Conservation (phyloP, 2,888 invertebrate genomes). For the Xylophagus ater region DNA sequence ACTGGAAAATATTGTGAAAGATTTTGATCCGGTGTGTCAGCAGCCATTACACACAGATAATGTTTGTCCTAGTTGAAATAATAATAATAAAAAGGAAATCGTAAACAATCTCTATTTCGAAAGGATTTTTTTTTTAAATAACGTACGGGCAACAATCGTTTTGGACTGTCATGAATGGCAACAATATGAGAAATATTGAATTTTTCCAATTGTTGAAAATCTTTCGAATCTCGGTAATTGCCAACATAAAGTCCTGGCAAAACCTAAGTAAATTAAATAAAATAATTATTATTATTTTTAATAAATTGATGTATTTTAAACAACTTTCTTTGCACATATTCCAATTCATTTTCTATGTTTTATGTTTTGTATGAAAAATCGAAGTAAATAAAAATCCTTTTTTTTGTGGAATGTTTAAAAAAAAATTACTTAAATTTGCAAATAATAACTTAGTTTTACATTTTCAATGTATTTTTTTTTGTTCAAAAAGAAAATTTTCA, state of each 20-base stretch:
- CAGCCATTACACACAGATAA: constrained; percentile 89
- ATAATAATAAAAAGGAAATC: neutral
- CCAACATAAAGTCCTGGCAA: constrained; percentile 91
- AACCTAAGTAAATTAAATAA: constrained; percentile 47
- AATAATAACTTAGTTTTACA: too few relatives aligned
- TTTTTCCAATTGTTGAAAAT: constrained; percentile 74
- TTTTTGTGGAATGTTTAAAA: neutral
- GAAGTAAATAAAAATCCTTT: neutral
- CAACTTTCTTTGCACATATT: constrained; percentile 28
- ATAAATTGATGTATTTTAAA: neutral
- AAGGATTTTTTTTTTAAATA: too few relatives aligned
- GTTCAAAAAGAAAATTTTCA: too few relatives aligned
- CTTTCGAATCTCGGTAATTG: constrained; percentile 92
- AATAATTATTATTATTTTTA: constrained; percentile 1
- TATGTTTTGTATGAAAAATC: neutral
- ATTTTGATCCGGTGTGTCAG: constrained; percentile 92
- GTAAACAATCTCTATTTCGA: neutral
- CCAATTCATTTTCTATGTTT: constrained; percentile 24
- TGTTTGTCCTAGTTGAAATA: constrained; percentile 67
- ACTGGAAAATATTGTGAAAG: constrained; percentile 84
- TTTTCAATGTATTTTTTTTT: too few relatives aligned
- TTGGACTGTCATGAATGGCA: constrained; percentile 90
- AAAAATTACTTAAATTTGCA: too few relatives aligned
- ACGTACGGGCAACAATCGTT: constrained; percentile 73
- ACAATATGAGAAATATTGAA: constrained; percentile 90